Base-by-base conservation (phyloP, 37 sponge, comb jelly and placozoan genomes). In the Eunapius fragilis region DNA sequence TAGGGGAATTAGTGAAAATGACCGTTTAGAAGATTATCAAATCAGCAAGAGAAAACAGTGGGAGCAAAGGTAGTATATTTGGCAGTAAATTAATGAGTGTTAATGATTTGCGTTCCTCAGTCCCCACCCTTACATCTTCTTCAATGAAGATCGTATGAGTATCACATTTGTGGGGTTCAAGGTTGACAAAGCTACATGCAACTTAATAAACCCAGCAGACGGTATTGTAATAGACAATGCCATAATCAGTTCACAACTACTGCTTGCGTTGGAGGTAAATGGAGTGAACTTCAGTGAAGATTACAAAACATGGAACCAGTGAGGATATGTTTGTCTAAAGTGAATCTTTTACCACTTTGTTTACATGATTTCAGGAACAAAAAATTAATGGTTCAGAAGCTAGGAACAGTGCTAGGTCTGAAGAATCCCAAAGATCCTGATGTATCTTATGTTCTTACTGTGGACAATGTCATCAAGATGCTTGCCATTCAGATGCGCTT, bases 401-500 rank as follows among this genome's bases (percentile, higher is more conserved):
- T 92, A 7, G 31, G 82, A 26, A 82, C 73, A 27, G 88, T 91
- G 28, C 70, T 91, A 74, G 91, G 91, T 25, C 32, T 91, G 19
- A 81, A 87, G 45, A 78, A 49, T 33, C 78, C 71, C 25, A 36
- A 84, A 68, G 96, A 95, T 75, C 96, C 96, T 38, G 96, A 93
- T 82, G 69, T 38, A 9, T 74, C 89, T 25, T 96, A 93, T 80
- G 94, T 89, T 14, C 86, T 96, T 12, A 93, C 94, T 38, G 71
- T 84, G 37, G 94, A 96, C 78, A 96, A 93, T 72, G 74, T 95
- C 33, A 85, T 87, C 45, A 95, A 95, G 71, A 95, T 95, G 31
- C 34, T 95, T 69, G 96, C 96, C 77, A 97, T 97, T 73, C 95
- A 94, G 37, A 97, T 94, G 95, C 81, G 97, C 75, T 92, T 97